Conservation (phyloP, 2,888 invertebrate genomes). For the Hetaerina titia region DNA sequence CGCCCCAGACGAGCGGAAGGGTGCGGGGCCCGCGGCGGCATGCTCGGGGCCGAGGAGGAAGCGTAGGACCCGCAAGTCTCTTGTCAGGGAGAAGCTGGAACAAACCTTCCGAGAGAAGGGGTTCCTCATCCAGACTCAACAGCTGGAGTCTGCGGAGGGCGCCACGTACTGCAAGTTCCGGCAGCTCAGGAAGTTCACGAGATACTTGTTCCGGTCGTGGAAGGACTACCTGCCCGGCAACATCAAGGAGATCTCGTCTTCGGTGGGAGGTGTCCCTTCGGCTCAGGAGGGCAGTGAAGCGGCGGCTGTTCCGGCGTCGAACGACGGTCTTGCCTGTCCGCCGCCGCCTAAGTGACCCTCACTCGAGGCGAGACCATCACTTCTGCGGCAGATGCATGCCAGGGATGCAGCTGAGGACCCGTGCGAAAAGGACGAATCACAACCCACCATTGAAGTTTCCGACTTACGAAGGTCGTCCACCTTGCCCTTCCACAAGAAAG, state of each 20-base stretch:
- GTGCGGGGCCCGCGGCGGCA: neutral
- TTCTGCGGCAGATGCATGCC: no score
- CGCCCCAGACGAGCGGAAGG: neutral
- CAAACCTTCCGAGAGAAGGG: conserved; percentile 96
- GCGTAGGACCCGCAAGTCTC: conserved; percentile 88
- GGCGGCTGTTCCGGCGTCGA: neutral
- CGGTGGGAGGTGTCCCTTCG: neutral
- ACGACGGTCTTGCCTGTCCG: neutral
- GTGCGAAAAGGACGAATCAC: no score
- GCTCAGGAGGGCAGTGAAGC: neutral
- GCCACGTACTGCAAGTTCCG: conserved; percentile 96
- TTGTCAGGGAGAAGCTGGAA: conserved; percentile 92
- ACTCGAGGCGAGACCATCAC: no score
- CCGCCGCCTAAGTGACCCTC: no score
- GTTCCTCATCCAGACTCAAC: conserved; percentile 95
- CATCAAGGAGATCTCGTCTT: conserved; percentile 74
- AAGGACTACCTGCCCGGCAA: conserved; percentile 94
- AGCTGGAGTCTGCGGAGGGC: conserved; percentile 94
- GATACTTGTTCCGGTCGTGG: conserved; percentile 95
- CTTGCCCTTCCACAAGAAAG: no score
- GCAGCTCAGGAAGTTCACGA: conserved; percentile 92
- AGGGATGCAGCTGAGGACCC: no score
- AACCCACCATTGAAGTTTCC: no score
- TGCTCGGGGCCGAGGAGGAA: conserved; percentile 78
- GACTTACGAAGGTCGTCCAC: no score